Conservation (phyloP, 2,888 invertebrate genomes). For the Andrena fulva region DNA sequence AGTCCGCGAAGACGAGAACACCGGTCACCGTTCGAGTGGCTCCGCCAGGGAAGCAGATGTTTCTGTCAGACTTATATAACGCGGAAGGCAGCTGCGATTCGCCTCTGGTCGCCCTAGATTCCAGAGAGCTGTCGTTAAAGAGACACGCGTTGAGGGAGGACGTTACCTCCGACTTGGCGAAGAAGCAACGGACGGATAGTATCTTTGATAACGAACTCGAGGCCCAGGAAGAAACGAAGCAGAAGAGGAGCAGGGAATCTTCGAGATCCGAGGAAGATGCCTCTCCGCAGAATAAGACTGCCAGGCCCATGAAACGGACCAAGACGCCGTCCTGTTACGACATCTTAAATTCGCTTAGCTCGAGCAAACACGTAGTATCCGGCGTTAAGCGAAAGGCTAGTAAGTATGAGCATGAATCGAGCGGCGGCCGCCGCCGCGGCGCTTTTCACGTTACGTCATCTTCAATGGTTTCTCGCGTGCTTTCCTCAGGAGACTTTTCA, state of each 20-base stretch:
- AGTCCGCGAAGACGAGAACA: constrained; percentile 71
- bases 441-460: not conserved
- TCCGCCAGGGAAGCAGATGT: constrained; percentile 77
- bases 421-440: not conserved
- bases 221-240: constrained; percentile 80
- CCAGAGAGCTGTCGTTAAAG: constrained; percentile 80
- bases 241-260: constrained; percentile 80
- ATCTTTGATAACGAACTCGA: constrained; percentile 74
- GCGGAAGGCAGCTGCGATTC: constrained; percentile 55
- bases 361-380: constrained; percentile 77
- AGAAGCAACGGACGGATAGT: constrained; percentile 81
- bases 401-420: constrained; percentile 59
- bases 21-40: constrained; percentile 82
- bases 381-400: constrained; percentile 83
- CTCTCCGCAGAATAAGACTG: constrained; percentile 74
- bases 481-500: constrained; percentile 75
- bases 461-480: not conserved
- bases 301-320: constrained; percentile 80
- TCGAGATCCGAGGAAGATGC: constrained; percentile 79
- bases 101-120: constrained; percentile 74
- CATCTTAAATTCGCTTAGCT: constrained; percentile 82
- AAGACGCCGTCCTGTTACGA: constrained; percentile 83
- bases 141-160: constrained; percentile 82
- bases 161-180: constrained; percentile 76
- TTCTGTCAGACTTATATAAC: constrained; percentile 62